Evolutionary conservation across 2,797 vertebrate genomes (phyloP).

Genomic region (Girardinus metallicus): DNA sequence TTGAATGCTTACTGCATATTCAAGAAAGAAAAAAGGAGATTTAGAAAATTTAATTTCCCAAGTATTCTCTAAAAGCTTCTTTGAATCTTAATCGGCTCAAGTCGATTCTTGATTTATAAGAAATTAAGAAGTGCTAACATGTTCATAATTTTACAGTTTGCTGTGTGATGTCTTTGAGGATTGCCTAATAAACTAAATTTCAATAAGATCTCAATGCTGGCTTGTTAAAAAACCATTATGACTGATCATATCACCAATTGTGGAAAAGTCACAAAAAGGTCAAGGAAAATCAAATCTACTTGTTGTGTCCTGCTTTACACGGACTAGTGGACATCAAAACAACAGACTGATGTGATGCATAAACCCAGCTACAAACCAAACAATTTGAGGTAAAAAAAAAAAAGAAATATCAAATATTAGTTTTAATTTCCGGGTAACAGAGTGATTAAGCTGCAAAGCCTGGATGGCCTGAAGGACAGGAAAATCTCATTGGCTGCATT

Average conservation of each 20-base stretch:
- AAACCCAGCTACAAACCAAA: neutral
- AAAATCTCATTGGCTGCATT: no score
- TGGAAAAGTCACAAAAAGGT: neutral
- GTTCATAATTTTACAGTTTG: neutral
- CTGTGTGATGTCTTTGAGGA: neutral
- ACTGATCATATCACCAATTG: neutral
- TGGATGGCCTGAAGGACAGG: no score
- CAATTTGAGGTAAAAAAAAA: no score
- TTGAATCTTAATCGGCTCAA: neutral
- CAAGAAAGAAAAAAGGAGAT: neutral
- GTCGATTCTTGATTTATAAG: neutral
- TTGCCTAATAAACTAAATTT: neutral
- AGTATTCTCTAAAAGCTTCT: neutral
- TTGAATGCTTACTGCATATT: neutral
- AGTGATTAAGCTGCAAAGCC: no score
- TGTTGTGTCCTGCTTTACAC: neutral
- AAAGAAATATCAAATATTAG: no score
- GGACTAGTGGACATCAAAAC: neutral
- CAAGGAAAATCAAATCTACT: no score
- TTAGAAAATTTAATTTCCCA: neutral
- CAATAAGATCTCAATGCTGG: neutral
- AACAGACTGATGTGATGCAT: neutral
- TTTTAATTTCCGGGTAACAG: no score
- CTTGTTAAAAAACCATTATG: neutral
- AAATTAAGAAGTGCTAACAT: neutral